Percentiles rank a stretch among this genome's conserved stretches.
Evolutionary conservation across 2,888 invertebrate genomes (phyloP).

Genomic region (Subacronicta megacephala): DNA sequence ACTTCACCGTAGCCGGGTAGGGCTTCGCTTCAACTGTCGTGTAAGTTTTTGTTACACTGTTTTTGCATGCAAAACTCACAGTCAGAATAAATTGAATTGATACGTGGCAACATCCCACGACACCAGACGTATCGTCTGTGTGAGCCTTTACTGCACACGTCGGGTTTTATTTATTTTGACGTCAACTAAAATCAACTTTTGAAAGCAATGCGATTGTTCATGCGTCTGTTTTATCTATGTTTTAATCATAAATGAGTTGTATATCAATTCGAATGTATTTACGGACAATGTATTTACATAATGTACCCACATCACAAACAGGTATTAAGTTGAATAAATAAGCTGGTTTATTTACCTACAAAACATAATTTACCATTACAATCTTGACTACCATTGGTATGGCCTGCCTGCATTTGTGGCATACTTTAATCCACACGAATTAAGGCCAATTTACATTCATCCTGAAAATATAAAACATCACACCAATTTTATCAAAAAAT

Average conservation of each 20-base stretch:
- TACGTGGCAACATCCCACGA: conserved; percentile 52
- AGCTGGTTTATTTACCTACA: conserved; percentile 15
- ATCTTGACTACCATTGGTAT: conserved; percentile 43
- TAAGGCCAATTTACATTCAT: conserved; percentile 27
- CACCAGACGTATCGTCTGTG: conserved; percentile 35
- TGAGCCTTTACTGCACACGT: conserved; percentile 28
- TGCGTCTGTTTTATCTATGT: conserved; percentile 20
- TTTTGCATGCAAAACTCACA: conserved; percentile 65
- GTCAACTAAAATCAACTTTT: conserved; percentile 27
- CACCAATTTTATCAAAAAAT: no score
- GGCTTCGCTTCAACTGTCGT: conserved; percentile 81
- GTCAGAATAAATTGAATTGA: conserved; percentile 60
- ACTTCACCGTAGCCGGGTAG: conserved; percentile 68
- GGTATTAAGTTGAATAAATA: conserved; percentile 18
- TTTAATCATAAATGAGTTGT: conserved; percentile 18
- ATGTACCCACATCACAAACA: conserved; percentile 4
- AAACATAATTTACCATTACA: conserved; percentile 37
- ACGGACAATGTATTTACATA: neutral
- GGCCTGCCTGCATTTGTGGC: conserved; percentile 45
- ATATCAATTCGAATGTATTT: conserved; percentile 4
- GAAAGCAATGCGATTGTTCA: conserved; percentile 12
- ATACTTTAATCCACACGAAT: conserved; percentile 46
- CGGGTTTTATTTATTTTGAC: conserved; percentile 40
- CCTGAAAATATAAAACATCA: neutral
- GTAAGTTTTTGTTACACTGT: conserved; percentile 75